phyloP scores from a whole-genome alignment of 1,140 invertebrate genomes.

The Formica selysi region DNA sequence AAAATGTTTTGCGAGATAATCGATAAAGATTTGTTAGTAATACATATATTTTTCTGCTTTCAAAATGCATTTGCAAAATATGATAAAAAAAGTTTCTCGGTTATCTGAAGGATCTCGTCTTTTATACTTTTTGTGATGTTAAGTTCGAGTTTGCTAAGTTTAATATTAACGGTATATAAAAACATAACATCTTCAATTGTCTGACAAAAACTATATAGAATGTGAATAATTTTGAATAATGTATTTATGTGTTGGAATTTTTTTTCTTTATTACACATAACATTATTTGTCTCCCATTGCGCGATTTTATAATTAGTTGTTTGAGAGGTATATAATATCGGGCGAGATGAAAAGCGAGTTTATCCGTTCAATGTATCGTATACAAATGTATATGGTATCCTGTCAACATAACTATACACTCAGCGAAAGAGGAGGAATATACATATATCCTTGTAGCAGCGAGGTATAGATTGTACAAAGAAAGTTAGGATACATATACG shows the following conservation, averaged over 20 bases:
- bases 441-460: conserved; percentile 14
- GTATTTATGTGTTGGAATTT: too few species aligned
- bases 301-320: background rate
- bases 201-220: background rate
- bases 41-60: background rate
- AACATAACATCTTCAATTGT: conserved; percentile 5
- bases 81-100: background rate
- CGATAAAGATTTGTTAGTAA: background rate
- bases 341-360: background rate
- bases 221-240: background rate
- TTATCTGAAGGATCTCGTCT: background rate
- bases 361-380: background rate
- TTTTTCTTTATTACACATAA: background rate
- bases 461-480: conserved; percentile 21
- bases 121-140: background rate
- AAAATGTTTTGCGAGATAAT: background rate
- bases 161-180: background rate
- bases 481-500: conserved; percentile 21
- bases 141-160: background rate
- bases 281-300: background rate
- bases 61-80: background rate
- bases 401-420: conserved; percentile 33
- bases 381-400: background rate
- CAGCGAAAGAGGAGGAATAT: background rate
- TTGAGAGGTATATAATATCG: background rate